Percentiles rank a stretch among this genome's conserved stretches.
phyloP scores from a whole-genome alignment of 37 sponge, comb jelly and placozoan genomes.

The Geodia barretti region DNA sequence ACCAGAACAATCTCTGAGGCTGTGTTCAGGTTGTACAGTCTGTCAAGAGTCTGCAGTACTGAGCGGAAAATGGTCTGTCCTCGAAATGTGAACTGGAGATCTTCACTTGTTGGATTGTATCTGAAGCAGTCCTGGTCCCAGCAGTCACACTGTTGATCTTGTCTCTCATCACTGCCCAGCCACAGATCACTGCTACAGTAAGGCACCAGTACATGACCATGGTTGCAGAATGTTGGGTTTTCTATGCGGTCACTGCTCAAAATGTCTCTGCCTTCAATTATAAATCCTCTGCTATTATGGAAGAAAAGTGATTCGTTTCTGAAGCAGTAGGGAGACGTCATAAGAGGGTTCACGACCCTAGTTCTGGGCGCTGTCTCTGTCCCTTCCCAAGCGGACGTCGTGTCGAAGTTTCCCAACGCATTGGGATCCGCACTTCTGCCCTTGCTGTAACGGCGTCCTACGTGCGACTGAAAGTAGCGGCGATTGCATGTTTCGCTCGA shows the following conservation, averaged over 20 bases:
- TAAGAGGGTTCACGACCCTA: not conserved
- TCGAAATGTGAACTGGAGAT: conserved; percentile 57
- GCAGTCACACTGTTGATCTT: not conserved
- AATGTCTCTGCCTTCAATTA: conserved; percentile 61
- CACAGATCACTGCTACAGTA: not conserved
- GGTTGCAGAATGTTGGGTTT: conserved; percentile 44
- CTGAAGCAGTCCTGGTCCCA: conserved; percentile 40
- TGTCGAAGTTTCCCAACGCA: not conserved
- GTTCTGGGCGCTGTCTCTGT: not conserved
- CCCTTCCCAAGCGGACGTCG: not conserved
- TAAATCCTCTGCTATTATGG: not conserved
- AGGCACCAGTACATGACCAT: conserved; percentile 73
- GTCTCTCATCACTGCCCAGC: not conserved
- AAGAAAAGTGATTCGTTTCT: not conserved
- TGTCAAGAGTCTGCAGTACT: conserved; percentile 15
- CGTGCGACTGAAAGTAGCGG: conserved; percentile 30
- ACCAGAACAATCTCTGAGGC: conserved; percentile 42
- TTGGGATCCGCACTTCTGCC: not conserved
- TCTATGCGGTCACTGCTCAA: conserved; percentile 1
- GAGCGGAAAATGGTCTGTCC: conserved; percentile 29
- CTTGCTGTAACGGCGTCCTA: not conserved
- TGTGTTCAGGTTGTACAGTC: not conserved
- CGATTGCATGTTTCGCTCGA: conserved; percentile 68
- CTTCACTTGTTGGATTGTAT: conserved; percentile 6
- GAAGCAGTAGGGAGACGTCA: not conserved